Base-by-base conservation (phyloP, 2,113 vertebrate genomes). In the Lutjanus erythropterus region DNA sequence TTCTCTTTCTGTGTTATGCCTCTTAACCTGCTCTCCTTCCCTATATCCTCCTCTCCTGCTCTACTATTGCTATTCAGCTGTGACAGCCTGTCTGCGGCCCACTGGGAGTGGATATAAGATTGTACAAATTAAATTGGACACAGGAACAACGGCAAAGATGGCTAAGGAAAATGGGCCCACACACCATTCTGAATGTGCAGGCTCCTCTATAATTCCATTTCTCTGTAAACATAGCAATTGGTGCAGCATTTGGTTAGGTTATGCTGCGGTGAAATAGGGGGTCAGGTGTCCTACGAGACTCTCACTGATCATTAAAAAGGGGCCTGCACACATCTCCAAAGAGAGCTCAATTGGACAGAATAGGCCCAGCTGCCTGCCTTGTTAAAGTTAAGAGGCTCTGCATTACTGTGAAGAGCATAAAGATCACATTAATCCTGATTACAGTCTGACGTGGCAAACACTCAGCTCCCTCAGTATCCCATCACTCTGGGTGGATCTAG, bases 51-150 rank as follows among this genome's bases (percentile, higher is more conserved):
- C 72, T 61, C 62, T 52, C 61, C 50, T n/a, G n/a, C 33, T 23
- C 25, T 65, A 11, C 70, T 68, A 76, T 87, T 80, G 78, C 78
- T 81, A 78, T 81, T 87, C 78, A 89, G 75, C 85, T 76, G 85
- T 84, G 85, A 90, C 84, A 81, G 80, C 56, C 78, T 74, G 72
- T 55, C 78, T 59, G 59, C 37, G 62, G 67, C 70, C 78, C 31
- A 23, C 52, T 67, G 71, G 68, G 75, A 78, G 44, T 56, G 66
- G 49, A 67, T 68, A 73, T 52, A 70, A 25, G 62, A 78, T 70
- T 80, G 75, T 58, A 80, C 74, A 85, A 90, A 90, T 87, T 75
- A 84, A 90, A 89, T 61, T 84, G 70, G 78, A 86, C 80, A 82
- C 72, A 59, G 73, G 42, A 78, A 82, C 74, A 87, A 84, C 78